Percentiles rank a stretch among this genome's conserved stretches.
phyloP scores from a whole-genome alignment of 2,888 invertebrate genomes.

The Pantelozetes paolii region DNA sequence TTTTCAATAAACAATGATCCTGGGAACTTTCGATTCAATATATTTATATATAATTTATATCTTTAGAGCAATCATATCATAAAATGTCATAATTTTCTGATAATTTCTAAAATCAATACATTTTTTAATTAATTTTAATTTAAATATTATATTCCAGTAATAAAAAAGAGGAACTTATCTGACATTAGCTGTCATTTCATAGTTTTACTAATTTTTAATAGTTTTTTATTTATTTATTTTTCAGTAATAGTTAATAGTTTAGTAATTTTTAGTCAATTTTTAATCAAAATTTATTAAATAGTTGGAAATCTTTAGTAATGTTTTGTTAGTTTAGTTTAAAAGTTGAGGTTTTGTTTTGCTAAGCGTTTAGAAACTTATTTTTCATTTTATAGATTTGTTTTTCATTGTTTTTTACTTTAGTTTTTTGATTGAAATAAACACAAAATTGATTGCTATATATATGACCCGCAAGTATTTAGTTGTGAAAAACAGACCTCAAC shows the following conservation, averaged over 20 bases:
- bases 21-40: conserved; percentile 26
- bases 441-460: conserved; percentile 13
- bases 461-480: neutral
- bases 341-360: neutral
- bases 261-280: too few relatives aligned
- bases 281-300: neutral
- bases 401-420: neutral
- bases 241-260: conserved; percentile 13
- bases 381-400: neutral
- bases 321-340: neutral
- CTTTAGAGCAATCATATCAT: conserved; percentile 25
- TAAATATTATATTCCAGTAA: conserved; percentile 15
- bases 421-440: conserved; percentile 11
- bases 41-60: conserved; percentile 3
- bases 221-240: neutral
- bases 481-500: conserved; percentile 1
- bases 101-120: neutral
- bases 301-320: conserved; percentile 27
- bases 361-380: neutral
- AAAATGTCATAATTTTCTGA: neutral
- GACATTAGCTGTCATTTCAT: conserved; percentile 16
- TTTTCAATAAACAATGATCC: neutral
- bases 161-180: conserved; percentile 29
- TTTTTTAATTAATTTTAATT: neutral
- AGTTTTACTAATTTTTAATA: conserved; percentile 14